phyloP scores from a whole-genome alignment of 2,113 vertebrate genomes.

The Cervus canadensis region DNA sequence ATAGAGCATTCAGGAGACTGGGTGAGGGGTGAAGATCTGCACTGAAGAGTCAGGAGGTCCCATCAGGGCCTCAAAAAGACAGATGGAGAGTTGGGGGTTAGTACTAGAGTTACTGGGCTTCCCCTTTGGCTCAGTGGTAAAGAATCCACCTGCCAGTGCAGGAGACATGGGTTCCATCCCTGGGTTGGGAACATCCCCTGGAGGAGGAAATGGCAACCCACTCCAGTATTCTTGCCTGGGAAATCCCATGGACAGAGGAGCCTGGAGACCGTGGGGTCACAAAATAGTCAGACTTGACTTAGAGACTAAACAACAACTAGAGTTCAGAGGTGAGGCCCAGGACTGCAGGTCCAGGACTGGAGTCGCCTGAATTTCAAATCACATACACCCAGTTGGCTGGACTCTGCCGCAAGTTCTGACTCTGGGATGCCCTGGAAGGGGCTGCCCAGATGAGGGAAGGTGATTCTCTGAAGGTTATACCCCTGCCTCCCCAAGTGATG shows the following conservation, averaged over 20 bases:
- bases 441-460: accelerated
- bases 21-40: not conserved
- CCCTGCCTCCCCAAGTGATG: not conserved
- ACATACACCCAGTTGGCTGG: accelerated
- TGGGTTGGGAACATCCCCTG: not conserved
- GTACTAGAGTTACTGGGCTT: not conserved
- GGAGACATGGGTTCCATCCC: not conserved
- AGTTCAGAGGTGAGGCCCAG: not conserved
- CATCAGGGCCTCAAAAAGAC: accelerated
- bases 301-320: not conserved
- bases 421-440: not conserved
- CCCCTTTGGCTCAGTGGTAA: not conserved
- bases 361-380: too few relatives aligned
- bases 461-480: accelerated
- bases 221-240: not conserved
- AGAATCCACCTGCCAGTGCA: not conserved
- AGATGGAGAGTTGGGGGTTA: too few relatives aligned
- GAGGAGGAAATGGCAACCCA: not conserved
- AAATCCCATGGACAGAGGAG: not conserved
- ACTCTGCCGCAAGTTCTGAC: accelerated
- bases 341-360: not conserved
- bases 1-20: not conserved
- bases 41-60: not conserved
- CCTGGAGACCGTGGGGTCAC: not conserved
- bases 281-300: not conserved